Percentiles rank a stretch among this genome's conserved stretches.
Conservation (phyloP, 2,797 vertebrate species). For the Poecilia picta region DNA sequence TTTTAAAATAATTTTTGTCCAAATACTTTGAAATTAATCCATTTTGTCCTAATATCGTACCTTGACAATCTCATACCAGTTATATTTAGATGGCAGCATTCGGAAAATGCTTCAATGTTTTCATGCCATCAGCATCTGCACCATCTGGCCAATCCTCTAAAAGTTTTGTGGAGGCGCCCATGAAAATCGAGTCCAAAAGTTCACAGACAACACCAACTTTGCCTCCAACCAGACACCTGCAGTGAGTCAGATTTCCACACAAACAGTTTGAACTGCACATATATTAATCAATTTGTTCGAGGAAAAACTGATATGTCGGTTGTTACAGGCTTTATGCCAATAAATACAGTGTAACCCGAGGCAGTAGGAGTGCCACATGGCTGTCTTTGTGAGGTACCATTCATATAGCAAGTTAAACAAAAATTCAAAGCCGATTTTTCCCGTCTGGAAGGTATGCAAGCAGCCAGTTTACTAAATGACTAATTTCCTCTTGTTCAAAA, state of each 20-base stretch:
- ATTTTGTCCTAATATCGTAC: not conserved
- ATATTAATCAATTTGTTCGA: not conserved
- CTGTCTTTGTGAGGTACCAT: conserved; percentile 25
- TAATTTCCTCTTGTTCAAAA: conserved; percentile 46
- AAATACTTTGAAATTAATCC: not conserved
- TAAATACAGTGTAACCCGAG: conserved; percentile 20
- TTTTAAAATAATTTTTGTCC: not conserved
- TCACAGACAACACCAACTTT: not conserved
- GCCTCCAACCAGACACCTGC: conserved; percentile 16
- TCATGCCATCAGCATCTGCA: not conserved
- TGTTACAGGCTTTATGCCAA: conserved; percentile 3
- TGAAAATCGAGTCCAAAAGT: not conserved
- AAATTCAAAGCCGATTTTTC: conserved; percentile 27
- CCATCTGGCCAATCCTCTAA: not conserved
- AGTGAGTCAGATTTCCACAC: conserved; percentile 14
- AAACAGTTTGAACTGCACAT: conserved; percentile 11
- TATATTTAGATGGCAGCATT: not conserved
- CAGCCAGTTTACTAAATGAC: conserved; percentile 38
- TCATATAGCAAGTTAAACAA: conserved; percentile 34
- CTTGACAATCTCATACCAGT: not conserved
- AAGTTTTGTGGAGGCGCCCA: not conserved
- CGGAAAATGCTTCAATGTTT: not conserved
- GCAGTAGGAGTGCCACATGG: conserved; percentile 16
- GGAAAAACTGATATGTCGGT: not conserved
- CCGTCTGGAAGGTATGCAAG: conserved; percentile 33